Percentiles rank a stretch among this genome's conserved stretches.
Evolutionary conservation across 2,113 vertebrate species (phyloP).

Genomic region (Mesoclemmys tuberculata): DNA sequence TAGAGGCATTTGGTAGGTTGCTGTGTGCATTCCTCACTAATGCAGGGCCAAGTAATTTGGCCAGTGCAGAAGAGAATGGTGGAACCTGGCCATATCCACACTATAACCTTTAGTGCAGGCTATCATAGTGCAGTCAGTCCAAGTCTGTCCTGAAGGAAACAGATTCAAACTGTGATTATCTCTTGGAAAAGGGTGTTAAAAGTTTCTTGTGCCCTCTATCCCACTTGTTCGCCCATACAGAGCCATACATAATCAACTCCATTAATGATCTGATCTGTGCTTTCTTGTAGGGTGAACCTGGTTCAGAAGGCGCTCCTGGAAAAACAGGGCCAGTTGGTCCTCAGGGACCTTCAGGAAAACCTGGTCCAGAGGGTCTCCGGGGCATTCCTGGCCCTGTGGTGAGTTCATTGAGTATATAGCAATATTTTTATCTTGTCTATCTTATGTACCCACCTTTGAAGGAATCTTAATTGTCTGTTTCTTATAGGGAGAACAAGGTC

Average conservation of each 20-base stretch:
- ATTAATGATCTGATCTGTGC: background rate
- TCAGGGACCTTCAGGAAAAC: slow-evolving; percentile 93
- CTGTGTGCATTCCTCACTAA: background rate
- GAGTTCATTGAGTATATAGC: slow-evolving; percentile 55
- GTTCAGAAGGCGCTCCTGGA: slow-evolving; percentile 92
- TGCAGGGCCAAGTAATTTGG: background rate
- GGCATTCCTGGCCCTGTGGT: slow-evolving; percentile 97
- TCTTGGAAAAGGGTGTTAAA: background rate
- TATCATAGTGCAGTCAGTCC: background rate
- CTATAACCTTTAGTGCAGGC: background rate
- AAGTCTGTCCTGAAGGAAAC: fast-evolving
- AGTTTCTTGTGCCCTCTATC: background rate
- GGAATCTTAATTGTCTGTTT: background rate
- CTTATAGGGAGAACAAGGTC: slow-evolving; percentile 95
- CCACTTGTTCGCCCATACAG: background rate
- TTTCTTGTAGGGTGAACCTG: slow-evolving; percentile 89
- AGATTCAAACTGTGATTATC: background rate
- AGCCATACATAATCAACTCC: background rate
- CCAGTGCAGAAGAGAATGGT: background rate
- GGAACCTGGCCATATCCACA: background rate
- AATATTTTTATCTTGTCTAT: background rate
- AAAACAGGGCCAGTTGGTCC: slow-evolving; percentile 97
- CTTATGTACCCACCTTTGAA: background rate
- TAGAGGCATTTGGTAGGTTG: background rate
- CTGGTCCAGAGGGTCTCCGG: slow-evolving; percentile 94